Conservation (phyloP, 2,797 vertebrate species). For the Lepilemur septentrionalis region DNA sequence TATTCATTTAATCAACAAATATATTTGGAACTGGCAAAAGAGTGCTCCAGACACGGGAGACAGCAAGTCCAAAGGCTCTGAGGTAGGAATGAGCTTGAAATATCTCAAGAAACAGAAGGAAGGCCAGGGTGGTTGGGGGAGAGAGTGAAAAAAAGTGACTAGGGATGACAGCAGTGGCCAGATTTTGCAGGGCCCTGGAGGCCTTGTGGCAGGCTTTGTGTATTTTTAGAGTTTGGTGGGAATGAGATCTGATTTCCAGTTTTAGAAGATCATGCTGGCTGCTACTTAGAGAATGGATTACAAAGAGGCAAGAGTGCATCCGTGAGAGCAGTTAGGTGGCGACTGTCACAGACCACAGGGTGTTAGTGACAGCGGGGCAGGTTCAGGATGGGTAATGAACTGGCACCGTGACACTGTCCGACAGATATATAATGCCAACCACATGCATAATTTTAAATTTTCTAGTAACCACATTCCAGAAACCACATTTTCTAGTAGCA, state of each 20-base stretch:
- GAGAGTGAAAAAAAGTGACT: not conserved
- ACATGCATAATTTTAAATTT: not conserved
- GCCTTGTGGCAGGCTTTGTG: not conserved
- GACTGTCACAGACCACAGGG: not conserved
- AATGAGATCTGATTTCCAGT: not conserved
- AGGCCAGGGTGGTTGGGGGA: not conserved
- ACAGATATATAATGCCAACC: not conserved
- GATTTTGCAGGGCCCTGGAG: not conserved
- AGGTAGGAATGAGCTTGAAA: not conserved
- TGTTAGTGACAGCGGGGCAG: rapidly evolving
- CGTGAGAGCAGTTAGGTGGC: not conserved
- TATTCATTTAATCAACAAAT: not conserved
- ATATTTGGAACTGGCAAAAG: not conserved
- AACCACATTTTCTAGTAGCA: slow-evolving; percentile 1
- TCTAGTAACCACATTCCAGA: not conserved
- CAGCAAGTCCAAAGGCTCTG: not conserved
- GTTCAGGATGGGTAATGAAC: not conserved
- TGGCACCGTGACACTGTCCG: not conserved
- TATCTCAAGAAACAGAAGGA: not conserved
- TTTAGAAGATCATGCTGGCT: not conserved
- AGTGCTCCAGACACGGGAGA: not conserved
- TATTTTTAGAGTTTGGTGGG: not conserved
- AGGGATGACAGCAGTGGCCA: not conserved
- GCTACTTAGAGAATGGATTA: not conserved
- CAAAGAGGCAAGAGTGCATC: not conserved